Conservation (phyloP, 2,888 invertebrate species). For the Meloe dianella region DNA sequence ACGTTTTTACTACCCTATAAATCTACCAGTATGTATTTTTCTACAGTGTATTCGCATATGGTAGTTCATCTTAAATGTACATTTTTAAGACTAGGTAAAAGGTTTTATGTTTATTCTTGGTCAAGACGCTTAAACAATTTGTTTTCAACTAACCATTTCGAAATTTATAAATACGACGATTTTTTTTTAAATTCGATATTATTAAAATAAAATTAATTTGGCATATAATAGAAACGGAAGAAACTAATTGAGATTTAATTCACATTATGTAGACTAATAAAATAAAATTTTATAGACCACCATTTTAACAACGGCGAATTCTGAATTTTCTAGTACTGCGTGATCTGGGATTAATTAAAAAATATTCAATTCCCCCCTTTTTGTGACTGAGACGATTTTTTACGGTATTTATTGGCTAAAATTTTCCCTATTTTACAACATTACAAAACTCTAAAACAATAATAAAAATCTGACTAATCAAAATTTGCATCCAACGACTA, state of each 20-base stretch:
- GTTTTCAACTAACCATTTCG: not conserved
- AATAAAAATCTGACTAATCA: conserved; percentile 48
- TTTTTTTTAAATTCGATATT: too few species aligned
- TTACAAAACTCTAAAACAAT: conserved; percentile 30
- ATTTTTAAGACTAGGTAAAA: conserved; percentile 46
- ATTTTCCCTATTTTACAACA: conserved; percentile 31
- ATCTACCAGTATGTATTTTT: conserved; percentile 45
- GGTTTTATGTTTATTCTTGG: not conserved
- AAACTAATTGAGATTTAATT: conserved; percentile 13
- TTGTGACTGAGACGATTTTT: conserved; percentile 12
- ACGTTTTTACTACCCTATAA: conserved; percentile 45
- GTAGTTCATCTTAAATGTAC: conserved; percentile 42
- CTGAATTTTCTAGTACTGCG: conserved; percentile 14
- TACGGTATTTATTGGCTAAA: conserved; percentile 12
- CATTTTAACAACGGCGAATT: conserved; percentile 19
- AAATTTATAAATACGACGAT: too few species aligned
- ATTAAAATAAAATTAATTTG: not conserved
- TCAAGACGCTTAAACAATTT: not conserved
- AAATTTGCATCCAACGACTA: conserved; percentile 33
- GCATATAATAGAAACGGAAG: not conserved
- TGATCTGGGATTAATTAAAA: conserved; percentile 30
- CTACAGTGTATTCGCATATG: conserved; percentile 41
- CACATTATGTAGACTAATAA: conserved; percentile 22
- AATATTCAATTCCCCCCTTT: conserved; percentile 16
- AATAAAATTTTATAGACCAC: conserved; percentile 25